Evolutionary conservation across 2,888 invertebrate genomes (phyloP), one percentile per base, ranked within the genome.

Genomic region (Germaria angustata): DNA sequence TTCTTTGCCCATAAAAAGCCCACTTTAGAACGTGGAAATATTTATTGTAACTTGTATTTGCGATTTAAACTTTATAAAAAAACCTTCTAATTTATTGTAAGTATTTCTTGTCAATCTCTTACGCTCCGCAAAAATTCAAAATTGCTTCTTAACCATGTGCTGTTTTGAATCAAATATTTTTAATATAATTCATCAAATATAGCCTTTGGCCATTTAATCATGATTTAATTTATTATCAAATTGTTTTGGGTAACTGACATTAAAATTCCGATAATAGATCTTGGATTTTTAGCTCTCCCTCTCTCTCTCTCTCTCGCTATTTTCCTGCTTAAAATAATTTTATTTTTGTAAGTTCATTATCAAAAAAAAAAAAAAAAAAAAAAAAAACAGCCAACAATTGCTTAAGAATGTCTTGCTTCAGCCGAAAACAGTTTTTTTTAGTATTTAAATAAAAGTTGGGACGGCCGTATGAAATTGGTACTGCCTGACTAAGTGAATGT

Each of bases 241-340:
- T 63, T 72, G 76, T 71, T 77, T 71, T 66, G 46, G 34, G 28
- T 68, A 55, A 61, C 57, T 57, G 32, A 22, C 44, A 34, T 9
- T 65, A 44, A 44, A 77, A 77, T 66, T 66, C 71, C 71, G 44
- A 51, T 76, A 81, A 71, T 77, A 55, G 46, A 39, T 75, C 69
- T 55, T 32, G 11, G 2, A 39, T 24, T 66, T 71, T 61, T 44
- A 11, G 7, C 13, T 44, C 5, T n/a, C 17, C 17, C 36, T 2
- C n/a, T n/a, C n/a, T n/a, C n/a, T n/a, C n/a, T n/a, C n/a, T n/a
- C n/a, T n/a, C n/a, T n/a, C n/a, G n/a, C 1, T 17, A 4, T n/a
- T n/a, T 3, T n/a, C n/a, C 4, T n/a, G n/a, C n/a, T 39, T n/a
- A 39, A 39, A 15, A 72, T 34, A 34, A 46, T 24, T 57, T 53